phyloP scores from a whole-genome alignment of 2,888 invertebrate genomes.

The Hirtodrosophila duncani region DNA sequence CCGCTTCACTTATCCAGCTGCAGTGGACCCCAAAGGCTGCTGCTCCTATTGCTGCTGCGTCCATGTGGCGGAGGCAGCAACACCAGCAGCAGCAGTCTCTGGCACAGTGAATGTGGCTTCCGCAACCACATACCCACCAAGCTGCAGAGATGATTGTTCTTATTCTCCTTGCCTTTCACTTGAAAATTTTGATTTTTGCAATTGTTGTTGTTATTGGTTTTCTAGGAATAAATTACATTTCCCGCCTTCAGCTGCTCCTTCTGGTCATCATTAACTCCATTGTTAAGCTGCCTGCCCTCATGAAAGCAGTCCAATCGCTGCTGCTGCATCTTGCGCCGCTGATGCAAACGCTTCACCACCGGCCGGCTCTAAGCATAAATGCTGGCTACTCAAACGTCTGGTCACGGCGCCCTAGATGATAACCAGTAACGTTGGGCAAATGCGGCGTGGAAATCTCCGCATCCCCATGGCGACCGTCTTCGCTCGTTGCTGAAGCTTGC shows the following conservation, averaged over 20 bases:
- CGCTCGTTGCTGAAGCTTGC: slow-evolving; percentile 6
- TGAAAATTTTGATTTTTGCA: slow-evolving; percentile 26
- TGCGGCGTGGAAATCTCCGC: slow-evolving; percentile 38
- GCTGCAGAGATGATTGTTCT: background rate
- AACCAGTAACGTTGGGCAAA: slow-evolving; percentile 11
- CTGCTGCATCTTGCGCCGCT: slow-evolving; percentile 32
- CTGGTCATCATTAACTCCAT: background rate
- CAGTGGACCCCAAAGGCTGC: background rate
- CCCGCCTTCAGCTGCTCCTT: background rate
- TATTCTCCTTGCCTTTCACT: too few species aligned
- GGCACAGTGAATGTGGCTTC: slow-evolving; percentile 18
- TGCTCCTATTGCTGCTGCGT: background rate
- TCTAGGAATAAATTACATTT: slow-evolving; percentile 9
- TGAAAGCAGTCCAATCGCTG: slow-evolving; percentile 37
- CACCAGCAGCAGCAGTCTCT: background rate
- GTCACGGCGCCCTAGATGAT: slow-evolving; percentile 1
- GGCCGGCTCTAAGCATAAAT: background rate
- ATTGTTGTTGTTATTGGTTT: slow-evolving; percentile 36
- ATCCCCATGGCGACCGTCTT: slow-evolving; percentile 21
- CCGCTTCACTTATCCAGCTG: slow-evolving; percentile 6
- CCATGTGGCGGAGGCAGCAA: background rate
- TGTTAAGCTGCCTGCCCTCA: slow-evolving; percentile 26
- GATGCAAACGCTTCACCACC: slow-evolving; percentile 14
- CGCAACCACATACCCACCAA: slow-evolving; percentile 14
- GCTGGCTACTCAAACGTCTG: slow-evolving; percentile 5